Conservation (phyloP, 2,113 vertebrate species). For the Eolophus roseicapilla region DNA sequence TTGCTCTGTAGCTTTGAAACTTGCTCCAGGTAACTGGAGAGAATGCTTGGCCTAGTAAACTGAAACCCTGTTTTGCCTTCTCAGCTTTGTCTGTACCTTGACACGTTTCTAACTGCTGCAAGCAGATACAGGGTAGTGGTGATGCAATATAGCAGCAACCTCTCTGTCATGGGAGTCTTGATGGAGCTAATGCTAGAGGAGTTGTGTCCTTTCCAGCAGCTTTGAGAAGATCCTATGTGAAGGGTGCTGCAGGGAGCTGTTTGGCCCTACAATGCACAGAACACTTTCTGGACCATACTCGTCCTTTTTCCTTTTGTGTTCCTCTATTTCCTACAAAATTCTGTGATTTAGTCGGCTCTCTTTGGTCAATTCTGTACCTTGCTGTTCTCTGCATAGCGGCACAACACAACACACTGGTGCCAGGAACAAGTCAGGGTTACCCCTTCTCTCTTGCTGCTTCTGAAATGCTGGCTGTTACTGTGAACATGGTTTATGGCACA, state of each 20-base stretch:
- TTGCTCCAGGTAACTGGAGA: neutral
- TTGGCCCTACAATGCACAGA: neutral
- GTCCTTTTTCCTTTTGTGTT: neutral
- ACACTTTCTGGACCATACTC: neutral
- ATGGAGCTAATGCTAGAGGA: neutral
- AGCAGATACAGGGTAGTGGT: neutral
- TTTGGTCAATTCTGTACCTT: neutral
- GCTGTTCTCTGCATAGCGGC: rapidly evolving
- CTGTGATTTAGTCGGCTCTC: neutral
- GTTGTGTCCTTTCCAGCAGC: neutral
- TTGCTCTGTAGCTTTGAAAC: neutral
- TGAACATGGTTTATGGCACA: neutral
- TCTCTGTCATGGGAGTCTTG: neutral
- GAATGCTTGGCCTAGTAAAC: neutral
- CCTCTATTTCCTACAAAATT: neutral
- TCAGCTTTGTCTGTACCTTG: neutral
- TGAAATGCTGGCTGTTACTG: neutral
- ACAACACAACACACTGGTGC: neutral
- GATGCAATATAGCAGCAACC: neutral
- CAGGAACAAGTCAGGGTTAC: neutral
- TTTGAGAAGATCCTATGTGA: neutral
- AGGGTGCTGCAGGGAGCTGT: neutral
- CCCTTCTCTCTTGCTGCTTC: neutral
- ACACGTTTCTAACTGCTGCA: neutral
- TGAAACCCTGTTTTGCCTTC: neutral